Evolutionary conservation across 2,888 invertebrate genomes (phyloP).

Genomic region (Plusia festucae): DNA sequence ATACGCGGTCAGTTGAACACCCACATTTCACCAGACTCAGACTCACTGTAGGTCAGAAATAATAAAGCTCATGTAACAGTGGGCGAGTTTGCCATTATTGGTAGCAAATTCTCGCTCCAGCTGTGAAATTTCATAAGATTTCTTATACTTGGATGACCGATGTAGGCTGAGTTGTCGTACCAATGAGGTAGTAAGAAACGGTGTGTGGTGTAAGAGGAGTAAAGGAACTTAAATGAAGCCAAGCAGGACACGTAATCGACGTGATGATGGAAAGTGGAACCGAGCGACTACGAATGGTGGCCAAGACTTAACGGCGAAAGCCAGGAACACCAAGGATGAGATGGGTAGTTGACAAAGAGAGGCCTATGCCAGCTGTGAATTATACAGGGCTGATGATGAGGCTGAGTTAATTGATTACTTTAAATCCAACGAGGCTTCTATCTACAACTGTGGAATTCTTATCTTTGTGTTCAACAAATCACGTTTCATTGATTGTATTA

Average conservation of each 20-base stretch:
- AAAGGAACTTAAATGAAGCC: no score
- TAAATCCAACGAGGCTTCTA: not conserved
- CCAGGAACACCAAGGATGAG: no score
- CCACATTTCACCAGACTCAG: no score
- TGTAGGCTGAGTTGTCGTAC: no score
- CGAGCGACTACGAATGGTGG: no score
- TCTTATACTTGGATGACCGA: not conserved
- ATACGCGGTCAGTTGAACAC: not conserved
- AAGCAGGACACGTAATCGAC: no score
- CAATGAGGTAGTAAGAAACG: no score
- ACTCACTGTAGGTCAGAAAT: not conserved
- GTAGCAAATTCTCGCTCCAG: not conserved
- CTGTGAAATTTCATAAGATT: not conserved
- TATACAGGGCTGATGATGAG: no score
- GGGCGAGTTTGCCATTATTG: not conserved
- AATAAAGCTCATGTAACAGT: not conserved
- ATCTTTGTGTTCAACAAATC: slow-evolving; percentile 2
- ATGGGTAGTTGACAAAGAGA: no score
- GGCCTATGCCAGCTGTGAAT: not conserved
- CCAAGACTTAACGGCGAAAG: no score
- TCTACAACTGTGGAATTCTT: not conserved
- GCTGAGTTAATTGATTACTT: not conserved
- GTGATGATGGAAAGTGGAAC: no score
- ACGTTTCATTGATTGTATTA: slow-evolving; percentile 2
- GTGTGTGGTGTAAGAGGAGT: no score